Base-by-base conservation (phyloP, 1,140 invertebrate genomes). In the Eueides isabella region DNA sequence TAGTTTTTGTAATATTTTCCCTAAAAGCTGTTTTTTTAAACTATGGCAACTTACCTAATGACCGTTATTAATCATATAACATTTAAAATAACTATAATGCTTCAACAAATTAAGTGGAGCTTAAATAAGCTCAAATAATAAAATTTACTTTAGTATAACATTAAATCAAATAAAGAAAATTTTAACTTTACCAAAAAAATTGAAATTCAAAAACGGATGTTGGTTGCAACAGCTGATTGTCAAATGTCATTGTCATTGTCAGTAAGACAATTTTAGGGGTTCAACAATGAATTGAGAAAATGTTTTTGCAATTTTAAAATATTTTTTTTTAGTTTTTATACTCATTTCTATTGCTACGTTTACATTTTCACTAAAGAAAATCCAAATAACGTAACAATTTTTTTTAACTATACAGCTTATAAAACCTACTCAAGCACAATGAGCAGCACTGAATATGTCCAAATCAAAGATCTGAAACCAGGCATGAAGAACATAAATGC, bases 401-500 rank as follows among this genome's bases (percentile, higher is more conserved):
- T 26, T 55, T 6, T 55, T 7, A 26, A 26, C 19, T 19, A 26
- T 55, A 23, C 3, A 26, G 9, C 26, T 26, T 55, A 23, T 23
- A 44, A 19, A 23, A 55, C 23, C 48, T 55, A 11, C 48, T 55
- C 41, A 11, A 55, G 26, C 48, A 77, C 26, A 62, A 91, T 88
- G 85, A 85, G 81, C 74, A 88, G 75, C 30, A 87, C 86, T 67
- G 90, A 96, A 82, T 95, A 95, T 81, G 94, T 96, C 28, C 88
- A 91, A 78, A 97, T 98, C 78, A 97, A 97, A 89, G 97, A 98
- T 83, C 95, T 98, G 80, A 96, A 97, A 81, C 96, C 96, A 16
- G 97, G 97, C 11, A 95, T 97, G 89, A 99, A 99, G 92, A 99
- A 98, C 87, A 95, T 99, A 31, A 98, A 97, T 85, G 95, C 98